Conservation (phyloP, 2,113 vertebrate species). For the Blennius ocellaris region DNA sequence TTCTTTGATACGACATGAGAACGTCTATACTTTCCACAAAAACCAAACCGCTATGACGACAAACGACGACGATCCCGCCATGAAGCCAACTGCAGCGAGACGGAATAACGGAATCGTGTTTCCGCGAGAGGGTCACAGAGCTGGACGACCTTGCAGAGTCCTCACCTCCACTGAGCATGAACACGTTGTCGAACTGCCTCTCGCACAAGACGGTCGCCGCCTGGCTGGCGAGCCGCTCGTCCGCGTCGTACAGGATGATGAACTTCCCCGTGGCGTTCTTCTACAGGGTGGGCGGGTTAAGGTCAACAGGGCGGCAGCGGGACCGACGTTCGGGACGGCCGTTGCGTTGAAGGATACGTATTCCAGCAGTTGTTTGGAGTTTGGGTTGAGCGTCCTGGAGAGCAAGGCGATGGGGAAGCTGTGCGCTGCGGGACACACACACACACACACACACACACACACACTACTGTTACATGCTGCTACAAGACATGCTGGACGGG, state of each 20-base stretch:
- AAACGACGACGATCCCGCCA: too few relatives aligned
- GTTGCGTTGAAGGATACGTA: conserved; percentile 91
- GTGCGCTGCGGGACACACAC: conserved; percentile 84
- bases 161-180: conserved; percentile 95
- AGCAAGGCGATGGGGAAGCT: conserved; percentile 90
- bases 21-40: too few relatives aligned
- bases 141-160: neutral
- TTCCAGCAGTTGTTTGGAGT: conserved; percentile 76
- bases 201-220: conserved; percentile 94
- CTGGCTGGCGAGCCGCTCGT: conserved; percentile 92
- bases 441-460: too few relatives aligned
- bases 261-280: conserved; percentile 93
- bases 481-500: too few relatives aligned
- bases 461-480: too few relatives aligned
- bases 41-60: too few relatives aligned
- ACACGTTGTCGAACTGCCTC: conserved; percentile 94
- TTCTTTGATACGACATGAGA: too few relatives aligned
- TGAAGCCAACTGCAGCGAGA: too few relatives aligned
- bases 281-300: conserved; percentile 81
- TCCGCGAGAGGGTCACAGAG: too few relatives aligned
- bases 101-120: too few relatives aligned
- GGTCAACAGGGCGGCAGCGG: conserved; percentile 30
- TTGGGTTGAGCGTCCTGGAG: conserved; percentile 94
- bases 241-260: conserved; percentile 95
- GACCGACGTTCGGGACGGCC: too few relatives aligned